A percentile compares a stretch with the other conserved stretches of the same genome.
phyloP scores from a whole-genome alignment of 2,113 vertebrate genomes.

The Poeciliopsis turrubarensis region DNA sequence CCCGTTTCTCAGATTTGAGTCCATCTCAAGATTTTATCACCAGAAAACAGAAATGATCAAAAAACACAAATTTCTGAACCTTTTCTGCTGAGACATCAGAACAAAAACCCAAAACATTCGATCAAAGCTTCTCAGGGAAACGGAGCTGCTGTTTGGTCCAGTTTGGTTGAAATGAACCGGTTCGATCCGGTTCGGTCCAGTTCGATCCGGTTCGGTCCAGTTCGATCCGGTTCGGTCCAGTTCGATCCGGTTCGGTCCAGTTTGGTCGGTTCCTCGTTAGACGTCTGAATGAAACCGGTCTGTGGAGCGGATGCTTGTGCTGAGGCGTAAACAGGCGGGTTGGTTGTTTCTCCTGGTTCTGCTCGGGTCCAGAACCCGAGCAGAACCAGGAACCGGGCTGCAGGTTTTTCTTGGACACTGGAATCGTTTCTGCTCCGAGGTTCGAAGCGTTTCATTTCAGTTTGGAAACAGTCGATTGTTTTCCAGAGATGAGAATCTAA shows the following conservation, averaged over 20 bases:
- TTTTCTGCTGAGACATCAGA: background rate
- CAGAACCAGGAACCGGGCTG: background rate
- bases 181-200: too few relatives aligned
- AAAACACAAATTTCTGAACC: background rate
- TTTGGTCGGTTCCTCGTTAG: too few relatives aligned
- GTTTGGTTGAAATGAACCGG: too few relatives aligned
- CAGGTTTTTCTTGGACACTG: slow-evolving; percentile 40
- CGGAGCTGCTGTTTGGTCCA: background rate
- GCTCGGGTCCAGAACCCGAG: too few relatives aligned
- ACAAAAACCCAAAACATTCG: background rate
- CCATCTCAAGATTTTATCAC: background rate
- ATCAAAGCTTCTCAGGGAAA: background rate
- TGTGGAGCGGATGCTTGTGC: background rate
- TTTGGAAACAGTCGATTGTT: background rate
- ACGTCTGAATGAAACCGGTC: background rate
- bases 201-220: too few relatives aligned
- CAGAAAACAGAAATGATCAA: background rate
- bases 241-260: too few relatives aligned
- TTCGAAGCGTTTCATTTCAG: slow-evolving; percentile 31
- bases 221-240: too few relatives aligned
- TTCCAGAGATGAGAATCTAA: background rate
- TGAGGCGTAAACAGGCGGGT: background rate
- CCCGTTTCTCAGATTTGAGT: background rate
- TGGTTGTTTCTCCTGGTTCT: background rate
- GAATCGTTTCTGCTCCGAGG: background rate